A percentile compares a stretch with the other conserved stretches of the same genome.
Evolutionary conservation across 2,797 vertebrate genomes (phyloP).

Genomic region (Otolemur crassicaudatus): DNA sequence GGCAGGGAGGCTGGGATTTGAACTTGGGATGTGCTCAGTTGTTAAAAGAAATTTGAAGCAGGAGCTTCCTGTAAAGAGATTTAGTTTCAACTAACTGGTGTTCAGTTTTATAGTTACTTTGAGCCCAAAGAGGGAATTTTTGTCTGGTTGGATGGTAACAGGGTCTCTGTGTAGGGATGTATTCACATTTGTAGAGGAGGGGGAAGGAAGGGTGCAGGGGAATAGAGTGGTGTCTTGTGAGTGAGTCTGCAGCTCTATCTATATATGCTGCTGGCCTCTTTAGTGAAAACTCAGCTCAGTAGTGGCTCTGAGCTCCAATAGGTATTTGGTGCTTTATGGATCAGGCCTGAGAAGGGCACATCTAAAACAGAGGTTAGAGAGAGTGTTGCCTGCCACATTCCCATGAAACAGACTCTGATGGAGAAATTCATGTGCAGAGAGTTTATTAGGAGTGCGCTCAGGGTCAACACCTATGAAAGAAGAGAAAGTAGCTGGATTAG

Average conservation of each 20-base stretch:
- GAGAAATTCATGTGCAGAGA: background rate
- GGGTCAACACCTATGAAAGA: conserved; percentile 18
- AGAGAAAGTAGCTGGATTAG: background rate
- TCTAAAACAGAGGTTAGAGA: background rate
- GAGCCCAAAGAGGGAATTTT: conserved; percentile 48
- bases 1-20: conserved; percentile 36
- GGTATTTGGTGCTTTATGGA: background rate
- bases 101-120: conserved; percentile 71
- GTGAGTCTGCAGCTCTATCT: background rate
- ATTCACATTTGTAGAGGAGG: conserved; percentile 9
- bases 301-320: background rate
- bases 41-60: conserved; percentile 62
- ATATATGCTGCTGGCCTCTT: background rate
- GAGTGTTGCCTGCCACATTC: background rate
- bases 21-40: conserved; percentile 58
- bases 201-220: background rate
- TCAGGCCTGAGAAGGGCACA: background rate
- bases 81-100: conserved; percentile 56
- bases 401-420: background rate
- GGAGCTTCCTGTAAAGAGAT: conserved; percentile 62
- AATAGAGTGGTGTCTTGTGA: conserved; percentile 24
- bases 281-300: conserved; percentile 23
- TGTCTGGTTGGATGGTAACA: conserved; percentile 33
- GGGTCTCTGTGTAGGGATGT: conserved; percentile 35
- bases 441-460: background rate